phyloP scores from a whole-genome alignment of 2,113 vertebrate genomes.

The Anoura caudifer region DNA sequence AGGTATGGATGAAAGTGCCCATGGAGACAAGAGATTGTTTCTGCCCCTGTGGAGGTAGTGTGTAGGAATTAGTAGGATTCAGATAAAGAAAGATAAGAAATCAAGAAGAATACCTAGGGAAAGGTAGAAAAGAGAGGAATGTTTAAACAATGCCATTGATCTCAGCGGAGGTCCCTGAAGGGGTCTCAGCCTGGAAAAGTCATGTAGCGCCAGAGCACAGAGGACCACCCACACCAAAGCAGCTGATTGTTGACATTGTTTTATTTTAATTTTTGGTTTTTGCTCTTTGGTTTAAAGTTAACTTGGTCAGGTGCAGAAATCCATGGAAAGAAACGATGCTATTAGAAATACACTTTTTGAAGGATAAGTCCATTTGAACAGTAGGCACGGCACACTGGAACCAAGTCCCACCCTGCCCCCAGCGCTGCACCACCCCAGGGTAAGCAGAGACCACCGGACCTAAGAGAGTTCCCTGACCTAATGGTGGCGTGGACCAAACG shows the following conservation, averaged over 20 bases:
- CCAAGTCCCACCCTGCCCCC: neutral
- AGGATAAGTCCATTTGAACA: neutral
- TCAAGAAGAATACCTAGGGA: neutral
- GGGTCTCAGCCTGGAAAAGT: neutral
- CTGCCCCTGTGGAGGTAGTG: neutral
- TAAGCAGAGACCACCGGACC: neutral
- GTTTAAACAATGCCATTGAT: neutral
- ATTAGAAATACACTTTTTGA: neutral
- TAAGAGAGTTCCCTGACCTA: neutral
- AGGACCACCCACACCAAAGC: neutral
- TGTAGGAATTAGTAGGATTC: neutral
- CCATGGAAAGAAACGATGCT: neutral
- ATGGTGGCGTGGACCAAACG: neutral
- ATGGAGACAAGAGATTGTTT: neutral
- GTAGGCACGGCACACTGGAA: neutral
- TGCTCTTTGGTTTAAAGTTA: neutral
- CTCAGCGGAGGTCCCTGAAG: neutral
- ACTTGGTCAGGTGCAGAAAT: neutral
- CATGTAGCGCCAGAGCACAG: neutral
- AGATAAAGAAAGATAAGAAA: neutral
- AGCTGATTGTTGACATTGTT: neutral
- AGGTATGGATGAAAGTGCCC: neutral
- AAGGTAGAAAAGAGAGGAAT: neutral
- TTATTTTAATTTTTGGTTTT: neutral
- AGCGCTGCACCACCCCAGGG: neutral